Evolutionary conservation across 1,140 invertebrate genomes (phyloP), one percentile per base, ranked within the genome.

Genomic region (Helicoverpa zea): DNA sequence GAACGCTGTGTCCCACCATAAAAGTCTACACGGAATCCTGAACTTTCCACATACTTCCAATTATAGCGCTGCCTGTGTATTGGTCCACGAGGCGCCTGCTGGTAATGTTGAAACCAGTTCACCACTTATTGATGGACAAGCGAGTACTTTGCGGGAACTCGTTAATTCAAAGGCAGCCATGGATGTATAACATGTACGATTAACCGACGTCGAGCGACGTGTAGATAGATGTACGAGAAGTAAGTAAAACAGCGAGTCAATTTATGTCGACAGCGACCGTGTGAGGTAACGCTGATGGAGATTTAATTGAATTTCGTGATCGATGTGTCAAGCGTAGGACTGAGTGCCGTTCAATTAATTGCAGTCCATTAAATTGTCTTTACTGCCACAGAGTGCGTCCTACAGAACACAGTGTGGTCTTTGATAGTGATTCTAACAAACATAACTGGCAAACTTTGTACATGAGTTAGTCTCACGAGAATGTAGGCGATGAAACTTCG

Each of bases 11-110:
- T 80, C 51, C 47, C 76, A 56, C 85, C 82, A 80, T 83, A 82
- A 87, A 86, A 16, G 78, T 14, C 70, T 75, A 78, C 59, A 30
- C 59, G 75, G 87, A 83, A 85, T 88, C 72, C 79, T 74, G 75
- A 83, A 87, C 84, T 85, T 85, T 86, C 84, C 87, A 89, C 86
- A 85, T 86, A 83, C 82, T 83, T 80, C 80, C 83, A 82, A 83
- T 85, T 88, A 73, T 78, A 72, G 52, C n/a, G 64, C 64, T 52
- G 68, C 18, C 68, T 72, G 23, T 52, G 68, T 51, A 52, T 72
- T 72, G 68, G 68, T 16, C 68, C 18, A 29, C 49, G 68, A 43
- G 35, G 68, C 68, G 68, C 68, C 49, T 30, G 68, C n/a, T 72
- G 68, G 47, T n/a, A 54, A 30, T 52, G 49, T 54, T 29, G 23